Evolutionary conservation across 2,113 vertebrate species (phyloP), one percentile per base, ranked within the genome.

Genomic region (Microcebus griseorufus): DNA sequence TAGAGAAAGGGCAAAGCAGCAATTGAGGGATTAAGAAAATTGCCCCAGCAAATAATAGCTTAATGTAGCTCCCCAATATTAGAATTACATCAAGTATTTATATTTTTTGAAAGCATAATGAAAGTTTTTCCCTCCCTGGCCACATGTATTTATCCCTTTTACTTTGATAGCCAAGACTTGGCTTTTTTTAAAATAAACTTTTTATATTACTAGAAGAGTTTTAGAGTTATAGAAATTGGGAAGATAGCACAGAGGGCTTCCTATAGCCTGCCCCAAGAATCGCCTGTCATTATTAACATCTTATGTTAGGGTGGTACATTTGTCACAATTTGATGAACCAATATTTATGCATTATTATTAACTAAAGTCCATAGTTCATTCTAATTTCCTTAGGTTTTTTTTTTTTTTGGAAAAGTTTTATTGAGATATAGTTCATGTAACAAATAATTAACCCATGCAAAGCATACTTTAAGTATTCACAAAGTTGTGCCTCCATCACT

Each of bases 21-120:
- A 97, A 93, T 96, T 82, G 93, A 98, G 48, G 76, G 90, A 97
- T 96, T 98, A 96, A 70, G 92, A 86, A 97, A 98, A 93, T 90
- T 83, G 87, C 48, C 48, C 42, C 42, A 60, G 55, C 60, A 90
- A 96, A 94, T 93, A 97, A 95, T 93, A 96, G 93, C 79, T 97
- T 96, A 90, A 97, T 91, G 45, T 93, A 95, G 78, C 55, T 97
- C 76, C 48, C 25, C 62, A 55, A 94, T 96, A 96, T 96, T 94
- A 67, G 72, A 86, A 94, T 93, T 94, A 92, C 13, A 92, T 69
- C 79, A 89, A 90, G 67, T 90, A 78, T 95, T 97, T 90, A 62
- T 87, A 25, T 94, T 79, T 96, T 93, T 67, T 37, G 53, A 90
- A 96, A 93, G 18, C 51, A 64, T 51, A 48, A 29, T 92, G 73